Evolutionary conservation across 1,140 invertebrate genomes (phyloP).

Genomic region (Zaprionus africanus): DNA sequence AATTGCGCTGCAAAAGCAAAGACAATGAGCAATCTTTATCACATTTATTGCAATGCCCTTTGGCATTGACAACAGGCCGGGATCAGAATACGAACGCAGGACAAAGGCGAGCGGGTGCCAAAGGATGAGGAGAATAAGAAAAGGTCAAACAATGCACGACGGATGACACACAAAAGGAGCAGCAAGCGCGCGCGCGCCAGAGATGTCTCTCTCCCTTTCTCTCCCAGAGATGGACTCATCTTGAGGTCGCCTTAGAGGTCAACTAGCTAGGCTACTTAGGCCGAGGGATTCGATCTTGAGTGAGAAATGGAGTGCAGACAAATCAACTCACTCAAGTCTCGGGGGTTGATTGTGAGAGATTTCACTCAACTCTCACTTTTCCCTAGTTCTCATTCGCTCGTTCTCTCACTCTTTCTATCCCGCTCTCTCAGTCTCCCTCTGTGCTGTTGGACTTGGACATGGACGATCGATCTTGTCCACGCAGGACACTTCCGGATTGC

Average conservation of each 20-base stretch:
- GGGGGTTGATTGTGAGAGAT: conserved; percentile 23
- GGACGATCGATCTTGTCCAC: conserved; percentile 71
- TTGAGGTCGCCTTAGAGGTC: conserved; percentile 81
- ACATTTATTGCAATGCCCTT: conserved; percentile 78
- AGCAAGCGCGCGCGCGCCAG: conserved; percentile 45
- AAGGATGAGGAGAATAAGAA: conserved; percentile 42
- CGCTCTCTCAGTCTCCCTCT: neutral
- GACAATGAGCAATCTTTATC: conserved; percentile 77
- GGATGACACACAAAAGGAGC: conserved; percentile 63
- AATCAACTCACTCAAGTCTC: neutral
- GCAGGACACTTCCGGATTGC: conserved; percentile 79
- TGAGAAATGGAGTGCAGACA: neutral
- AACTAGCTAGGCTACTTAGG: conserved; percentile 56
- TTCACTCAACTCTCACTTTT: conserved; percentile 12
- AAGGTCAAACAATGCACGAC: conserved; percentile 66
- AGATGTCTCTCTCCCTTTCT: neutral
- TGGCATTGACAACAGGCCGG: conserved; percentile 60
- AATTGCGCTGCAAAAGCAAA: conserved; percentile 57
- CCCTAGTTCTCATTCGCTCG: neutral
- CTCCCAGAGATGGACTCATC: conserved; percentile 20
- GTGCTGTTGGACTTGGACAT: conserved; percentile 34
- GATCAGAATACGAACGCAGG: conserved; percentile 19
- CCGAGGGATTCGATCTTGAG: conserved; percentile 11
- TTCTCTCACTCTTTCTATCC: neutral
- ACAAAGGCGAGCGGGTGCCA: conserved; percentile 69